phyloP scores from a whole-genome alignment of 2,113 vertebrate species.

The Alaudala cheleensis region DNA sequence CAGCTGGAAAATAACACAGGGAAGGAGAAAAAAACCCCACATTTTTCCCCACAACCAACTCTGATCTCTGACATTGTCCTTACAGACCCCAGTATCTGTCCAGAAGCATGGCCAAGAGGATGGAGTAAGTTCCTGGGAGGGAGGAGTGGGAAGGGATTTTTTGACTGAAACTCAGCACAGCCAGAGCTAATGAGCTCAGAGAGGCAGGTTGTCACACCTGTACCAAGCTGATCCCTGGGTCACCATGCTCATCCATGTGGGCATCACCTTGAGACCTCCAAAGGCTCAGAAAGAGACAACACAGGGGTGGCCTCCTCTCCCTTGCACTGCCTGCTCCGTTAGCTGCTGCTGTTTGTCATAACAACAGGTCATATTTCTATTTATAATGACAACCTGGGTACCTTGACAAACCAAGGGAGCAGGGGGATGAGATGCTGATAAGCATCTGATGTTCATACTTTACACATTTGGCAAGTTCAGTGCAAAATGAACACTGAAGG shows the following conservation, averaged over 20 bases:
- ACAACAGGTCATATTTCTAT: background rate
- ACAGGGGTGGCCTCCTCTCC: rapidly evolving
- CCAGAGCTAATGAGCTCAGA: background rate
- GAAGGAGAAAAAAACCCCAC: background rate
- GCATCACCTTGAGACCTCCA: background rate
- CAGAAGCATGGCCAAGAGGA: background rate
- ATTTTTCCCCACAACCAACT: background rate
- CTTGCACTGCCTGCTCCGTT: background rate
- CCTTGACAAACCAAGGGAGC: background rate
- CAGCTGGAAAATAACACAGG: background rate
- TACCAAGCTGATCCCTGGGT: background rate
- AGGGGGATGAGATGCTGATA: background rate
- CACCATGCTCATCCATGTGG: rapidly evolving
- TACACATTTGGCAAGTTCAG: background rate
- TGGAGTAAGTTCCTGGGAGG: background rate
- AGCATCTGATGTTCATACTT: background rate
- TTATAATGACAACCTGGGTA: background rate
- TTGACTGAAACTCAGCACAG: background rate
- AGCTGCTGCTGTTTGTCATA: background rate
- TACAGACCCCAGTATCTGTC: background rate
- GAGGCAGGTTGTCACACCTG: background rate
- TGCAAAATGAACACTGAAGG: background rate
- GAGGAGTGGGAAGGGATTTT: background rate
- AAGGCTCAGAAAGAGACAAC: background rate
- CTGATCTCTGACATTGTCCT: background rate